Base-by-base conservation (phyloP, 2,888 invertebrate genomes). In the Acheta domesticus region DNA sequence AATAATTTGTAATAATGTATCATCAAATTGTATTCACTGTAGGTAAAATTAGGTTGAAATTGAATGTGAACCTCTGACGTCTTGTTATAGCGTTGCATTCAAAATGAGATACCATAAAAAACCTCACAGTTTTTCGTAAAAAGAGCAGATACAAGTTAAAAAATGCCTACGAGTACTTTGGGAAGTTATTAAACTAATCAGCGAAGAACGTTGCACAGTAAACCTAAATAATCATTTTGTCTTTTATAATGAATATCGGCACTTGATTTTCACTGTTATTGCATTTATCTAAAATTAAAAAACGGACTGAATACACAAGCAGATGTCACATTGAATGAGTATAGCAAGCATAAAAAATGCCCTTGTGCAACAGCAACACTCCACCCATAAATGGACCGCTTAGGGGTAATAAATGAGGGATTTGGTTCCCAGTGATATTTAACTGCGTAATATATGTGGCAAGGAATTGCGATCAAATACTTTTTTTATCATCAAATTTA, bases 401-500 rank as follows among this genome's bases (percentile, higher is more conserved):
- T 62, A 62, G 62, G 62, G 62, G 16, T 62, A 62, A 62, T 62
- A 62, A 62, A 62, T 62, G 62, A 62, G 62, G 62, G 62, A n/a
- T 62, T 62, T 62, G 62, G n/a, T 62, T 62, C 62, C 62, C 62
- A 62, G 16, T 62, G 62, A 62, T 62, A 62, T 62, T 62, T 62
- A 62, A 62, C 62, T 62, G n/a, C 62, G n/a, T 62, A 62, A 62
- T 62, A n/a, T 62, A 62, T 62, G 14, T 62, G n/a, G n/a, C 62
- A 62, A 62, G 62, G 62, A 62, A 62, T 62, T 62, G 62, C 62
- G 62, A n/a, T 62, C 62, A 62, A 62, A 62, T 36, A 62, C n/a
- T 19, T 62, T 62, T 62, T 62, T 62, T 19, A 14, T 12, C 62
- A n/a, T 16, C 8, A 62, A 62, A 19, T 62, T 62, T n/a, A 62